Evolutionary conservation across 2,888 invertebrate genomes (phyloP), one percentile per base, ranked within the genome.

Genomic region (Eulithis prunata): DNA sequence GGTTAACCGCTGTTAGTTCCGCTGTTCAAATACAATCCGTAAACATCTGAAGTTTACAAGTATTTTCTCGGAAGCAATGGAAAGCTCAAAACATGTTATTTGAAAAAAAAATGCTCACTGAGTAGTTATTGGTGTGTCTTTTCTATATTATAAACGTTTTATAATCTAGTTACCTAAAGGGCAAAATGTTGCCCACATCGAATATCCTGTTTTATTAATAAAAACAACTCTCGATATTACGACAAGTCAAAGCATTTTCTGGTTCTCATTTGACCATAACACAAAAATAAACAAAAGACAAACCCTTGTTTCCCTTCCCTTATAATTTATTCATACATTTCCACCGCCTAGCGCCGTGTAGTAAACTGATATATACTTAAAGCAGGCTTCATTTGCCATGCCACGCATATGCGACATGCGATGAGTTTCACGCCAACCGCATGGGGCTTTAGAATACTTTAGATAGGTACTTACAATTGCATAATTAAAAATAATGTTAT

Each of bases 21-120:
- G 62, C 58, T 41, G 60, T 66, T 36, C 65, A 60, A 62, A 69
- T 58, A 62, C 49, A 58, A 63, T 69, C 62, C 61, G 13, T 64
- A 71, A 64, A 71, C 52, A 61, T 66, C 41, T 60, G 56, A 41
- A 53, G 54, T 54, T 67, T 58, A 52, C 56, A 47, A 47, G 21
- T 49, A 49, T 45, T 61, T 63, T 61, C 63, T 41, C 28, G 55
- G 65, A 65, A 67, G 14, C 63, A 8, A 46, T 54, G 46, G 43
- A 54, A 63, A 57, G 54, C 36, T 64, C 38, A 62, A 63, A 64
- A 64, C 59, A 62, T 67, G 59, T 64, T 64, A 47, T 68, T 62
- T 46, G 38, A 14, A 45, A 43, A 36, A 45, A 21, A 7, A 10
- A 21, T 21, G 10, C 21, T 49, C 21, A 21, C 21, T 49, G 49